These are phyloP conservation scores for Periplaneta americana DNA, from an alignment of 1,140 invertebrate species.

Conservation along the genomic window DNA sequence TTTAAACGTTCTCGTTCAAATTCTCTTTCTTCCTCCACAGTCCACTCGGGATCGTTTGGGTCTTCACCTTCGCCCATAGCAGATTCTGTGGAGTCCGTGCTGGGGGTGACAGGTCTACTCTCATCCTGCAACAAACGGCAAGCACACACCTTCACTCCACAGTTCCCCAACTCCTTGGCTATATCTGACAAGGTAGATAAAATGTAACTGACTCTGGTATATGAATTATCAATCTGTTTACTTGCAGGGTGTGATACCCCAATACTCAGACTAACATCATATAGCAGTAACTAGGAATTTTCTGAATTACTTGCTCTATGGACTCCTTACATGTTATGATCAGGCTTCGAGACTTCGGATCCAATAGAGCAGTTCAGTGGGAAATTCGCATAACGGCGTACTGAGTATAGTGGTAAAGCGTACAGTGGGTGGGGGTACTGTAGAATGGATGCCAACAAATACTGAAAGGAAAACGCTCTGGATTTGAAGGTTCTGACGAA, in stretches of 20 bases:
- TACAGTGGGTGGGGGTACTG: too few species aligned
- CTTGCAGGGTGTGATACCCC: not conserved
- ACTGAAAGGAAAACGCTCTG: too few species aligned
- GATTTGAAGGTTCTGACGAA: too few species aligned
- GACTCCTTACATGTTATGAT: too few species aligned
- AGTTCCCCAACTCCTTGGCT: not conserved
- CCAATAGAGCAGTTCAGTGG: too few species aligned
- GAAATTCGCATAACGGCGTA: too few species aligned
- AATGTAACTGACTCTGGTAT: not conserved
- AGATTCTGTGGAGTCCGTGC: constrained; percentile 50
- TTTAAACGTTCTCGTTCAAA: constrained; percentile 8
- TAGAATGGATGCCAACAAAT: too few species aligned
- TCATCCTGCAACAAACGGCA: not conserved
- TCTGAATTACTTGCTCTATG: too few species aligned
- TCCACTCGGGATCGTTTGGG: constrained; percentile 78
- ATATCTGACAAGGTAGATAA: too few species aligned
- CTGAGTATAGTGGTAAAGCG: too few species aligned
- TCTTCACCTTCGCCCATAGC: constrained; percentile 53
- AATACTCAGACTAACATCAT: not conserved
- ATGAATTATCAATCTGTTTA: not conserved
- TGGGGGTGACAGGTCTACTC: constrained; percentile 6
- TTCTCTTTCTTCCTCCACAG: constrained; percentile 21
- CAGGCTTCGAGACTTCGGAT: too few species aligned
- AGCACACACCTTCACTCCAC: not conserved
- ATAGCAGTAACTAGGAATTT: not conserved